phyloP scores from a whole-genome alignment of 2,888 invertebrate genomes.

The Barypeithes pellucidus region DNA sequence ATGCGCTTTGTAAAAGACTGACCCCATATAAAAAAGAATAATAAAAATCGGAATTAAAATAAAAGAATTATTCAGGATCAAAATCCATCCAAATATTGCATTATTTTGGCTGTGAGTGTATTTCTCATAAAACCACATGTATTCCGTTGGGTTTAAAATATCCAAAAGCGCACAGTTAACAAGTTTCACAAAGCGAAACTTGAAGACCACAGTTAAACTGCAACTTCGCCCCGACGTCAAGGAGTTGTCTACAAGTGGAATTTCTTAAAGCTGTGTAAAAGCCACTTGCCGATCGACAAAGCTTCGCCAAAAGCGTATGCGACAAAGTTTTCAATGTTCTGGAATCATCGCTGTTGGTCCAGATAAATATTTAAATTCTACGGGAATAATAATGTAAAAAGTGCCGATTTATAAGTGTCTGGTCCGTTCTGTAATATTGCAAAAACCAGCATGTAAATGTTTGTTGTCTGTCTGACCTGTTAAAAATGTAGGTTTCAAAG shows the following conservation, averaged over 20 bases:
- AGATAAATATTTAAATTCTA: background rate
- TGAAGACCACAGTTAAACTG: slow-evolving; percentile 7
- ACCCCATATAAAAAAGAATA: too few relatives aligned
- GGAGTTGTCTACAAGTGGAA: slow-evolving; percentile 6
- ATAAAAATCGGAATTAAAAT: too few relatives aligned
- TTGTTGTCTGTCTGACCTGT: too few relatives aligned
- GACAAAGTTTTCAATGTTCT: slow-evolving; percentile 2
- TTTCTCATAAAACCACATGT: background rate
- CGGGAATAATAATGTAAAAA: too few relatives aligned
- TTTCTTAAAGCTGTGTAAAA: slow-evolving; percentile 4
- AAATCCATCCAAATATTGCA: too few relatives aligned
- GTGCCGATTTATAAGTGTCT: too few relatives aligned
- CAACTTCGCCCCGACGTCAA: slow-evolving; percentile 7
- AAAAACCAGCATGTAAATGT: too few relatives aligned
- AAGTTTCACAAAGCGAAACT: slow-evolving; percentile 10
- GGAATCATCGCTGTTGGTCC: background rate
- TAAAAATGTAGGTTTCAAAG: too few relatives aligned
- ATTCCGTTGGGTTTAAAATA: background rate
- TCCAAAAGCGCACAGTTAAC: background rate
- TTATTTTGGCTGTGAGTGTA: too few relatives aligned
- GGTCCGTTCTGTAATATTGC: too few relatives aligned
- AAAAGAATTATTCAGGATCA: too few relatives aligned
- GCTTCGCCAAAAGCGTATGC: background rate
- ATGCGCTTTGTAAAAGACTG: too few relatives aligned
- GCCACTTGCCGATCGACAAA: slow-evolving; percentile 2